Evolutionary conservation across 1,140 invertebrate species (phyloP).

Genomic region (Prorops nasuta): DNA sequence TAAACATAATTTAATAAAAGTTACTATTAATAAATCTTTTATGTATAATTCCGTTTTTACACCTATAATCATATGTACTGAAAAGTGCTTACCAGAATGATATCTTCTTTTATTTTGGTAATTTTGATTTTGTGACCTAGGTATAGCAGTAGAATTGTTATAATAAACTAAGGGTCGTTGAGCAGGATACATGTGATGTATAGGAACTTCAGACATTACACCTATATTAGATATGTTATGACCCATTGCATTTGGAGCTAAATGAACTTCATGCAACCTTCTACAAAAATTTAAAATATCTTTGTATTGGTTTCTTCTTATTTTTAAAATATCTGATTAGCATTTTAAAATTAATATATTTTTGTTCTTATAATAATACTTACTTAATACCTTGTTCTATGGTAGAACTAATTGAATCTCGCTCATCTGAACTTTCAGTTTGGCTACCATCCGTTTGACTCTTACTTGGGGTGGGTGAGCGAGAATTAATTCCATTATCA

Average conservation of each 20-base stretch:
- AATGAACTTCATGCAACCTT: slow-evolving; percentile 30
- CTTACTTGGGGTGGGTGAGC: slow-evolving; percentile 50
- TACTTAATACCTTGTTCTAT: slow-evolving; percentile 42
- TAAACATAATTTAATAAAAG: no score
- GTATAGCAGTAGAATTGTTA: slow-evolving; percentile 27
- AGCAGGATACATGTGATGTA: slow-evolving; percentile 41
- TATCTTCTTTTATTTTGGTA: slow-evolving; percentile 48
- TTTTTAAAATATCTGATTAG: background rate
- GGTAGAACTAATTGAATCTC: slow-evolving; percentile 45
- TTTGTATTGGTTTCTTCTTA: background rate
- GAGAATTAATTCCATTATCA: slow-evolving; percentile 48
- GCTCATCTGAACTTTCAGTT: slow-evolving; percentile 50
- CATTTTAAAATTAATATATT: slow-evolving; percentile 3
- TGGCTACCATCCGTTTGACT: slow-evolving; percentile 40
- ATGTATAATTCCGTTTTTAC: no score
- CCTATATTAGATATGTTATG: slow-evolving; percentile 25
- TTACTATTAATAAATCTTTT: no score
- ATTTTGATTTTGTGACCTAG: slow-evolving; percentile 40
- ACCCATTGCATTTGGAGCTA: slow-evolving; percentile 15
- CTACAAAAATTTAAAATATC: slow-evolving; percentile 20
- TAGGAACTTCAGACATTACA: slow-evolving; percentile 27
- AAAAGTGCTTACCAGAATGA: slow-evolving; percentile 40
- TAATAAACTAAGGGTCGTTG: slow-evolving; percentile 35
- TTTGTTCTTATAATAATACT: slow-evolving; percentile 11
- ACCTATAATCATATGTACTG: no score